phyloP scores from a whole-genome alignment of 2,888 invertebrate species.

The Eupithecia dodoneata region DNA sequence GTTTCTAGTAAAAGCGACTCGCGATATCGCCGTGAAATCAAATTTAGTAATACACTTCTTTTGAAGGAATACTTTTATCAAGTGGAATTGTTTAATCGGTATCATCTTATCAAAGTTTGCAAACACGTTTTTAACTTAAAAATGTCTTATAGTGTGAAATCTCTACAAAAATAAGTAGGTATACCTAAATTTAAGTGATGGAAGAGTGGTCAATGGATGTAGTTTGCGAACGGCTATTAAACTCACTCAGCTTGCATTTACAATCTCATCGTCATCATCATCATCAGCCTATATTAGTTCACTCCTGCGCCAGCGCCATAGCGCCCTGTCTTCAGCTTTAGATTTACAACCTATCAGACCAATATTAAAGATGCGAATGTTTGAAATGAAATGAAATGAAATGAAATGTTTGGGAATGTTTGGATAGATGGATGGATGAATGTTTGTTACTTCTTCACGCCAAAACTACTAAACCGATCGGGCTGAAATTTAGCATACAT shows the following conservation, averaged over 20 bases:
- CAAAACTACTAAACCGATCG: too few species aligned
- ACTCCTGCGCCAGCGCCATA: too few species aligned
- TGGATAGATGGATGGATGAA: too few species aligned
- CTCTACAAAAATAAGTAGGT: neutral
- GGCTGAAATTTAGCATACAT: too few species aligned
- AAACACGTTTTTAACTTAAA: neutral
- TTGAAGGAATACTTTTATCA: neutral
- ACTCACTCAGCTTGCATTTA: neutral
- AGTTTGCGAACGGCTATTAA: neutral
- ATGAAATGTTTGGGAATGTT: too few species aligned
- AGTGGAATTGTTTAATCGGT: neutral
- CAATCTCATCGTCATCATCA: too few species aligned
- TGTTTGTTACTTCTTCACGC: too few species aligned
- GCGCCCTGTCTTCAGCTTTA: too few species aligned
- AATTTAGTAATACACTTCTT: conserved; percentile 22
- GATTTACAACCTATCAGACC: too few species aligned
- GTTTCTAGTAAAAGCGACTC: conserved; percentile 24
- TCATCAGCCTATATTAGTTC: too few species aligned
- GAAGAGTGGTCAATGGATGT: neutral
- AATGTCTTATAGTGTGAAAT: neutral
- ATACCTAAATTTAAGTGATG: neutral
- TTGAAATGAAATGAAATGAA: too few species aligned
- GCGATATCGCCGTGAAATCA: conserved; percentile 22
- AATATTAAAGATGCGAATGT: too few species aligned
- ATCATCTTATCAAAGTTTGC: neutral